A percentile compares a stretch with the other conserved stretches of the same genome.
These are phyloP conservation scores for Drosophila littoralis DNA, from an alignment of 1,140 invertebrate species.

Conservation along the genomic window DNA sequence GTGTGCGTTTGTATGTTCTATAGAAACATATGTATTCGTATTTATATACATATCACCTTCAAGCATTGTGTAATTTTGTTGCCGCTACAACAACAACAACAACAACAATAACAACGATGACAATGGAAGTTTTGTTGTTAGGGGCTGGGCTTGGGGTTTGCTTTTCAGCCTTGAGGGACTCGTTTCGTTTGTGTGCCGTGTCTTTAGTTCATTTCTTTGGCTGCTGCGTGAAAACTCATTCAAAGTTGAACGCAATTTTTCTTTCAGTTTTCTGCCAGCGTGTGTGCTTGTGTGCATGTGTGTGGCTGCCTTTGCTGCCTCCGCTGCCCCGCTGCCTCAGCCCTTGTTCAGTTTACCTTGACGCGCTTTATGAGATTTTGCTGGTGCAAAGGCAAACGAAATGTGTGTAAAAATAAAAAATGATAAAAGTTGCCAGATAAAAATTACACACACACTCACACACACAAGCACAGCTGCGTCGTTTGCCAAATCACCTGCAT, in stretches of 20 bases:
- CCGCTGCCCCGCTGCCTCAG: neutral
- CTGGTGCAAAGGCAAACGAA: constrained; percentile 59
- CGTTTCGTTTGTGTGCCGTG: constrained; percentile 29
- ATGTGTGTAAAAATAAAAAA: constrained; percentile 80
- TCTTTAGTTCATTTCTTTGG: constrained; percentile 34
- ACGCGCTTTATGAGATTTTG: constrained; percentile 48
- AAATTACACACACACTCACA: constrained; percentile 65
- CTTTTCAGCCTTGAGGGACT: constrained; percentile 33
- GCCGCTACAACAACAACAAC: constrained; percentile 20
- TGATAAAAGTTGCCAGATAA: constrained; percentile 82
- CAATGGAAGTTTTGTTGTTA: too few relatives aligned
- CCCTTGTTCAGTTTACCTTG: constrained; percentile 61
- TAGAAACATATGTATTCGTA: constrained; percentile 10
- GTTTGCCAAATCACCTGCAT: constrained; percentile 71
- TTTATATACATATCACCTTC: constrained; percentile 52
- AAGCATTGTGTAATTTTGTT: constrained; percentile 66
- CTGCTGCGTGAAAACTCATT: constrained; percentile 70
- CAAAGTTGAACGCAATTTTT: constrained; percentile 78
- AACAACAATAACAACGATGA: constrained; percentile 31
- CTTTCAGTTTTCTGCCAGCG: constrained; percentile 40
- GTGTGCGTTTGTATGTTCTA: neutral
- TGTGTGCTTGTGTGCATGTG: constrained; percentile 15
- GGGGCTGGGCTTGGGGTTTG: neutral
- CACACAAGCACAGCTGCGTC: constrained; percentile 38
- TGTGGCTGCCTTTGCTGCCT: neutral